Evolutionary conservation across 2,113 vertebrate species (phyloP), one percentile per base, ranked within the genome.

Genomic region (Acrocephalus arundinaceus): DNA sequence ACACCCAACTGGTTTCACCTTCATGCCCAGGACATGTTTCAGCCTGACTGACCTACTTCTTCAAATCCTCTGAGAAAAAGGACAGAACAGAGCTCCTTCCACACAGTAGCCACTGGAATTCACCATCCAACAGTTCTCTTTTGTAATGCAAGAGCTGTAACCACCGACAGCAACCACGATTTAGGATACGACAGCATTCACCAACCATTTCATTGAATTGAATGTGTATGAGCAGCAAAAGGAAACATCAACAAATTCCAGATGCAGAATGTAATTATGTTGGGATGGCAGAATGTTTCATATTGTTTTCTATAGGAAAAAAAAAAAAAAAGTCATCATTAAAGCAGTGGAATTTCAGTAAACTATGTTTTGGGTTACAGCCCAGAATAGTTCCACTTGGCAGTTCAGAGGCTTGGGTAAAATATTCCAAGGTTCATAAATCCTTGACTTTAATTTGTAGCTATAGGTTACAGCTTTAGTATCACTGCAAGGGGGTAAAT

Each of bases 361-460:
- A 97, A 96, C 95, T 96, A 54, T 94, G 84, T 95, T 96, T 95
- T 97, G 96, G 96, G 94, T 90, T 96, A 54, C 68, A 93, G 96
- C 95, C 96, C 96, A 93, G 94, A 97, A 95, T 88, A 96, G 94
- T 95, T 97, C 91, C 93, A 94, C 92, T 96, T 96, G 93, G 96
- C 95, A 97, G 95, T 97, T 62, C 80, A 96, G 95, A 97, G 85
- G 90, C 93, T 90, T 7, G 92, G 92, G 71, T 96, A 96, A 96
- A 96, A 96, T 96, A 96, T 96, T 97, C 95, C 96, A 97, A 96
- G 92, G 82, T 94, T 96, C 95, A 94, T 97, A 97, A 97, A 97
- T 97, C 94, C 85, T 94, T 84, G 88, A 87, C 93, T 96, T 95
- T 94, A 95, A 96, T 97, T 96, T 97, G 94, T 49, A 97, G 96